A percentile compares a stretch with the other conserved stretches of the same genome.
Evolutionary conservation across 2,113 vertebrate genomes (phyloP).

Genomic region (Phocoena phocoena): DNA sequence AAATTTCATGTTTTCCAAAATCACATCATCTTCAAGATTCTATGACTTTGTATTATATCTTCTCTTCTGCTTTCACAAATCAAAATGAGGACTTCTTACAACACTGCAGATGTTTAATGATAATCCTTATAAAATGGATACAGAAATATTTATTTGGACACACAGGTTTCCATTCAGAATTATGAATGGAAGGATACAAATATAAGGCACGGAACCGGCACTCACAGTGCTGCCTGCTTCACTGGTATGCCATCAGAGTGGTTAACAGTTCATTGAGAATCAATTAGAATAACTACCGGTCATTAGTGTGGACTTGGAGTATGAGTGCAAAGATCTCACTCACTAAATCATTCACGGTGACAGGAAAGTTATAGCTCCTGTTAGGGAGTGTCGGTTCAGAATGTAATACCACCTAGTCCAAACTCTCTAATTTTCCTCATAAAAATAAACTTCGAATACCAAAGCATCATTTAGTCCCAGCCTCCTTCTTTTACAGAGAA

Average conservation of each 20-base stretch:
- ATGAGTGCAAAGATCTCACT: conserved; percentile 45
- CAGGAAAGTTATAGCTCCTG: neutral
- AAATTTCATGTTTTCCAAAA: neutral
- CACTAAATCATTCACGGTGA: conserved; percentile 55
- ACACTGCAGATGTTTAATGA: neutral
- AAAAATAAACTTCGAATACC: conserved; percentile 35
- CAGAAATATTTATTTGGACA: neutral
- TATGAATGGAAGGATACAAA: neutral
- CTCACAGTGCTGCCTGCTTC: conserved; percentile 7
- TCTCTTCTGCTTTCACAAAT: neutral
- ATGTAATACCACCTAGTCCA: neutral
- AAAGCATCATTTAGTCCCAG: neutral
- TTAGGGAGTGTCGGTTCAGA: conserved; percentile 16
- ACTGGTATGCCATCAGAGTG: neutral
- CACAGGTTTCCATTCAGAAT: neutral
- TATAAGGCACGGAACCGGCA: neutral
- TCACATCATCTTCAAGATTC: neutral
- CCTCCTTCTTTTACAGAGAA: neutral
- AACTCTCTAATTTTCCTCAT: conserved; percentile 38
- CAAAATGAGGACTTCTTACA: neutral
- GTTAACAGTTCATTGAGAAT: conserved; percentile 60
- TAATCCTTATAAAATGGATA: neutral
- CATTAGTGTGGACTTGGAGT: conserved; percentile 57
- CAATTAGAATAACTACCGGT: conserved; percentile 58
- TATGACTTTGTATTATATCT: neutral